Percentiles rank a stretch among this genome's conserved stretches.
Conservation (phyloP, 2,113 vertebrate genomes). For the Tylochromis polylepis region DNA sequence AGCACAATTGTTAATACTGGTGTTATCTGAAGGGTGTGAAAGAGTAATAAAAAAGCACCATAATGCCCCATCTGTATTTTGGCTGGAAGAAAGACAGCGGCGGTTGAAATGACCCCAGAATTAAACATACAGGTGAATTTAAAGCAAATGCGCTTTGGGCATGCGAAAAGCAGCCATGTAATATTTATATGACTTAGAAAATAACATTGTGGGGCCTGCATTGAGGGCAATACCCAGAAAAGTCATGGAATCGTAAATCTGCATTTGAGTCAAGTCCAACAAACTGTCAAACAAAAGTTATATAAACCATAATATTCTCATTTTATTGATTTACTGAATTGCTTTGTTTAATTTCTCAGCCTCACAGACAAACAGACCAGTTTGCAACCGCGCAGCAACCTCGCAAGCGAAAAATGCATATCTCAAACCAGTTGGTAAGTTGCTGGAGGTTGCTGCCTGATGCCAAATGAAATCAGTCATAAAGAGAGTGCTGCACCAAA, state of each 20-base stretch:
- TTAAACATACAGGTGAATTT: not conserved
- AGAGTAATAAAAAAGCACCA: not conserved
- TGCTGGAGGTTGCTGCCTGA: not conserved
- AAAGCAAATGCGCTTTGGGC: not conserved
- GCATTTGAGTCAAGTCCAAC: not conserved
- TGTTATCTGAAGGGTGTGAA: conserved; percentile 20
- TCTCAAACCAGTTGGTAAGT: not conserved
- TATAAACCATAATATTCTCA: not conserved
- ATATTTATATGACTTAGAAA: not conserved
- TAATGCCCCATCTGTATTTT: not conserved
- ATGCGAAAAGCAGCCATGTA: not conserved
- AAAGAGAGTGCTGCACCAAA: not conserved
- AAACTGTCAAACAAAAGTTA: not conserved
- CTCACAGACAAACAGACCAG: not conserved
- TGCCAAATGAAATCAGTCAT: not conserved
- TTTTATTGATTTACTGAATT: not conserved
- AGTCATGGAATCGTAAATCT: not conserved
- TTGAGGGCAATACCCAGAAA: not conserved
- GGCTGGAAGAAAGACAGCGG: not conserved
- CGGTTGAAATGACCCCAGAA: not conserved
- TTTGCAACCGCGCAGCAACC: not conserved
- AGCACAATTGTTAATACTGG: not conserved
- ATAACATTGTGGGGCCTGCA: not conserved
- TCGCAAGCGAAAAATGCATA: not conserved
- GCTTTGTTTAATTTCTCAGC: not conserved